These are phyloP conservation scores for Timema podura DNA, from an alignment of 2,888 invertebrate genomes.

Conservation along the genomic window DNA sequence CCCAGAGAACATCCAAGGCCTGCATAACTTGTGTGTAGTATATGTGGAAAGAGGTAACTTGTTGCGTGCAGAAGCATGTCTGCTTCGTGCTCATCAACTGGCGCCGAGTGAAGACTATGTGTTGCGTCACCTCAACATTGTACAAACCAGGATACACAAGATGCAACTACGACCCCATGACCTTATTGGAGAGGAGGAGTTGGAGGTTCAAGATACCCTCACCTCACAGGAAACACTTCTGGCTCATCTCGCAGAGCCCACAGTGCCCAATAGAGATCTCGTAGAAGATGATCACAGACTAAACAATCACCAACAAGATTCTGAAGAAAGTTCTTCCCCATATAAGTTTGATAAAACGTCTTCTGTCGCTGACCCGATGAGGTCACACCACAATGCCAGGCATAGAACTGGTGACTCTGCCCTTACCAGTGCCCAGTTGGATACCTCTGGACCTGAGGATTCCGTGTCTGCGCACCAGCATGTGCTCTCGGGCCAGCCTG, in stretches of 20 bases:
- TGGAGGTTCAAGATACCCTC: background rate
- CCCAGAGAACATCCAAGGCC: slow-evolving; percentile 86
- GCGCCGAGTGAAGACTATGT: slow-evolving; percentile 92
- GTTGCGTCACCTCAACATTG: slow-evolving; percentile 82
- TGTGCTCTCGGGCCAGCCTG: no score
- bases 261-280: no score
- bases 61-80: slow-evolving; percentile 78
- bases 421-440: no score
- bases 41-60: slow-evolving; percentile 88
- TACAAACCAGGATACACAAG: slow-evolving; percentile 60
- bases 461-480: no score
- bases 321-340: background rate
- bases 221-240: no score
- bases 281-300: no score
- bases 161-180: slow-evolving; percentile 18
- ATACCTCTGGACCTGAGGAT: no score
- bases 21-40: slow-evolving; percentile 95
- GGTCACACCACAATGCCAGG: no score
- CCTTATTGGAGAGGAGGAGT: background rate
- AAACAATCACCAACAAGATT: background rate
- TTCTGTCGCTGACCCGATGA: no score
- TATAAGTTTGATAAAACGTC: no score
- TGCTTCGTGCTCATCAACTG: slow-evolving; percentile 71
- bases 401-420: no score
- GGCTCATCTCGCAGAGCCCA: no score